phyloP scores from a whole-genome alignment of 2,113 vertebrate species.

The Sitta europaea region DNA sequence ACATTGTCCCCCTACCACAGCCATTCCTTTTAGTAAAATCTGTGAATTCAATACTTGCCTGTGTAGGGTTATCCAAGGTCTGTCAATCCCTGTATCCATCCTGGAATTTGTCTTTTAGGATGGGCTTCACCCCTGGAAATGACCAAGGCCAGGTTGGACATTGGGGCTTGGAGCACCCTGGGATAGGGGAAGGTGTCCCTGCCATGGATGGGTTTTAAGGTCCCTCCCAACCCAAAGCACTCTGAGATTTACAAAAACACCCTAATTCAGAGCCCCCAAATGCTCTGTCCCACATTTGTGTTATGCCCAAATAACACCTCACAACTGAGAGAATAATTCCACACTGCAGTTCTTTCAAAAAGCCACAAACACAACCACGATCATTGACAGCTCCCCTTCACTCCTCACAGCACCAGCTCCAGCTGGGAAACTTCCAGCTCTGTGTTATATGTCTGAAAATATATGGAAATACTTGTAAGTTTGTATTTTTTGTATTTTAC shows the following conservation, averaged over 20 bases:
- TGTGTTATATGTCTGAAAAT: background rate
- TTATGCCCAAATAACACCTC: background rate
- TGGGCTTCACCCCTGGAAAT: background rate
- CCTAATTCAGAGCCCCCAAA: background rate
- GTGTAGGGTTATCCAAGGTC: background rate
- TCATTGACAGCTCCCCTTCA: background rate
- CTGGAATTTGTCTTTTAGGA: background rate
- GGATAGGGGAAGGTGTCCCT: background rate
- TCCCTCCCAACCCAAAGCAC: background rate
- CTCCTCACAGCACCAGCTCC: background rate
- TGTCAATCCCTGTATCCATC: background rate
- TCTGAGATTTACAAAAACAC: background rate
- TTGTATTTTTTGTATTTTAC: background rate
- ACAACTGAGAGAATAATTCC: background rate
- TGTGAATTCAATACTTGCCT: background rate
- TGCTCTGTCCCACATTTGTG: background rate
- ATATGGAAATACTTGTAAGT: background rate
- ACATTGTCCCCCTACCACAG: accelerated
- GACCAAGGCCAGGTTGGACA: accelerated
- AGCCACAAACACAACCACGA: background rate
- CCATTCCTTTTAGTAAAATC: background rate
- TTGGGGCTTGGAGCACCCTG: background rate
- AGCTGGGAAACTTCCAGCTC: background rate
- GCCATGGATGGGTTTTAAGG: background rate
- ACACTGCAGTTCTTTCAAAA: accelerated